Evolutionary conservation across 2,797 vertebrate genomes (phyloP).

Genomic region (Scarus forsteni): DNA sequence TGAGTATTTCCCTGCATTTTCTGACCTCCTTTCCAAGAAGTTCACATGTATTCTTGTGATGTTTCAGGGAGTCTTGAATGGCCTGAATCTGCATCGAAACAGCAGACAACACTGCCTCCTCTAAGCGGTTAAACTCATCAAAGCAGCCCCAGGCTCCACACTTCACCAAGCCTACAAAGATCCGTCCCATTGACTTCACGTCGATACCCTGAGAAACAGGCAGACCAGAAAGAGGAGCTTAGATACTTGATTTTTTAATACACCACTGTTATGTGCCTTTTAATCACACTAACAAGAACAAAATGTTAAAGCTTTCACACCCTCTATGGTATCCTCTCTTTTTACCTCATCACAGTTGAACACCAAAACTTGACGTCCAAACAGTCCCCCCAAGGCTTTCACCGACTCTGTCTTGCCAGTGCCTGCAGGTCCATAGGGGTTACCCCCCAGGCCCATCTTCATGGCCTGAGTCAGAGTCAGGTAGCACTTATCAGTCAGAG

Average conservation of each 20-base stretch:
- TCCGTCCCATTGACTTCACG: slow-evolving; percentile 98
- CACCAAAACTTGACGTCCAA: slow-evolving; percentile 97
- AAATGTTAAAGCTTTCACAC: background rate
- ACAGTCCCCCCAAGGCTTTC: slow-evolving; percentile 94
- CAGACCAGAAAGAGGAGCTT: slow-evolving; percentile 5
- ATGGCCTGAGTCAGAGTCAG: slow-evolving; percentile 97
- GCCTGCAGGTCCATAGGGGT: slow-evolving; percentile 97
- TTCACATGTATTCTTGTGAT: slow-evolving; percentile 89
- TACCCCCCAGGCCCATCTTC: slow-evolving; percentile 97
- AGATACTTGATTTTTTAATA: background rate
- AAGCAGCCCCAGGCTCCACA: slow-evolving; percentile 99
- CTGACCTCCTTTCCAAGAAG: slow-evolving; percentile 94
- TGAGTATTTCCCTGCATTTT: slow-evolving; percentile 9
- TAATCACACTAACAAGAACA: background rate
- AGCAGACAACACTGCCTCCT: slow-evolving; percentile 96
- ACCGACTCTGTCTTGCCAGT: slow-evolving; percentile 99
- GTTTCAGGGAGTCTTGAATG: slow-evolving; percentile 96
- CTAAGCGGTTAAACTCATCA: slow-evolving; percentile 97
- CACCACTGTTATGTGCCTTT: background rate
- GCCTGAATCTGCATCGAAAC: slow-evolving; percentile 99
- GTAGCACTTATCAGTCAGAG: slow-evolving; percentile 98
- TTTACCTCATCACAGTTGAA: slow-evolving; percentile 99
- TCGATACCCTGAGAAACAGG: slow-evolving; percentile 91
- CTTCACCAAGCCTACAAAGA: slow-evolving; percentile 97
- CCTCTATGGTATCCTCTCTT: background rate